Evolutionary conservation across 2,797 vertebrate genomes (phyloP).

Genomic region (Ceryle rudis): DNA sequence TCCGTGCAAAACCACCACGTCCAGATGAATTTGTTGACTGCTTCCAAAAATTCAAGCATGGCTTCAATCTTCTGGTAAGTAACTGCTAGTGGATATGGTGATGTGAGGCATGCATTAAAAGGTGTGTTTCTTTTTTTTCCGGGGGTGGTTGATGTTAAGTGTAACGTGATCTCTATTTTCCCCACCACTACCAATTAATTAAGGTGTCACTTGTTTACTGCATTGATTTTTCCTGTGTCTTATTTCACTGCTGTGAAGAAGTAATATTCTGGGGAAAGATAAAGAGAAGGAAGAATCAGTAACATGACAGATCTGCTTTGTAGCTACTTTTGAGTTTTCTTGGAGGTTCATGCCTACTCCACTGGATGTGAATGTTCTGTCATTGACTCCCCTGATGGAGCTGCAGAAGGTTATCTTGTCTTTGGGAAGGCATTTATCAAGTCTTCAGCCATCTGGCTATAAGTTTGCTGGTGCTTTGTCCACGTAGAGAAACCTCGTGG

Average conservation of each 20-base stretch:
- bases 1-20: constrained; percentile 89
- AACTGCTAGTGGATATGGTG: background rate
- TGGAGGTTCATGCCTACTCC: background rate
- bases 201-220: background rate
- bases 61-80: constrained; percentile 95
- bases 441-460: background rate
- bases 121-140: background rate
- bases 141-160: background rate
- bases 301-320: background rate
- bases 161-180: background rate
- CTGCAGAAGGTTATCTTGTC: background rate
- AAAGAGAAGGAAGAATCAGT: background rate
- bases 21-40: constrained; percentile 94
- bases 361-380: background rate
- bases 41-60: constrained; percentile 97
- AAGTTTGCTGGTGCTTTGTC: background rate
- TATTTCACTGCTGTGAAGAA: background rate
- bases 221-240: background rate
- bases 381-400: background rate
- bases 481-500: background rate
- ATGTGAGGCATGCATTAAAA: background rate
- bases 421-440: background rate
- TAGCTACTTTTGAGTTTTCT: background rate
- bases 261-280: background rate
- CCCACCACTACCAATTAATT: background rate